A percentile compares a stretch with the other conserved stretches of the same genome.
Evolutionary conservation across 2,888 invertebrate genomes (phyloP).

Genomic region (Pollenia griseotomentosa): DNA sequence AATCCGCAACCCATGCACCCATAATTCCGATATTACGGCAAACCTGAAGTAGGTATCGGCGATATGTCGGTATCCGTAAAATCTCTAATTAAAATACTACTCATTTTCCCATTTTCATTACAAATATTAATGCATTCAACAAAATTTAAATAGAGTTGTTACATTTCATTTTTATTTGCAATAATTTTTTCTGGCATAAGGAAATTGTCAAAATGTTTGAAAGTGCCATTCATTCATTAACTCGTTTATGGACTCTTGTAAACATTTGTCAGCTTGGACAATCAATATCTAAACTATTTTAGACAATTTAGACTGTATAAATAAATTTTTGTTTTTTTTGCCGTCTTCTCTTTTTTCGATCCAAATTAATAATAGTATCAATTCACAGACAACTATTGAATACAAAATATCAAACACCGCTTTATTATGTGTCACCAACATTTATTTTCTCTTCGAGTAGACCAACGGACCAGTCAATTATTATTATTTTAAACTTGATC

Average conservation of each 20-base stretch:
- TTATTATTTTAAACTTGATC: conserved; percentile 72
- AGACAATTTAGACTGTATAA: conserved; percentile 9
- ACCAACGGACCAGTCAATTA: conserved; percentile 51
- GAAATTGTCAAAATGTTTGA: conserved; percentile 45
- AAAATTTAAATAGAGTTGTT: conserved; percentile 8
- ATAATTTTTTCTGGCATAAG: conserved; percentile 22
- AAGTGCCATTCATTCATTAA: conserved; percentile 25
- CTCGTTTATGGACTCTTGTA: conserved; percentile 9
- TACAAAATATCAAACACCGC: conserved; percentile 50
- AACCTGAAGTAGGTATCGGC: too few relatives aligned
- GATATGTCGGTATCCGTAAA: too few relatives aligned
- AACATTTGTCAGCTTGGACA: conserved; percentile 26
- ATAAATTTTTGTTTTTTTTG: not conserved
- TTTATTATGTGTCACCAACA: conserved; percentile 56
- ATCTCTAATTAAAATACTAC: not conserved
- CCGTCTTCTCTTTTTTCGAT: not conserved
- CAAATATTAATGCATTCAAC: not conserved
- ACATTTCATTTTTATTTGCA: conserved; percentile 3
- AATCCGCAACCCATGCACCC: too few relatives aligned
- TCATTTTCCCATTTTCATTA: not conserved
- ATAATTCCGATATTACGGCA: too few relatives aligned
- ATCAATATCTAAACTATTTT: conserved; percentile 38
- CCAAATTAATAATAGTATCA: conserved; percentile 39
- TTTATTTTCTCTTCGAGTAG: conserved; percentile 7
- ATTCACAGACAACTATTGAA: conserved; percentile 53